Conservation (phyloP, 2,113 vertebrate genomes). For the Otocyon megalotis region DNA sequence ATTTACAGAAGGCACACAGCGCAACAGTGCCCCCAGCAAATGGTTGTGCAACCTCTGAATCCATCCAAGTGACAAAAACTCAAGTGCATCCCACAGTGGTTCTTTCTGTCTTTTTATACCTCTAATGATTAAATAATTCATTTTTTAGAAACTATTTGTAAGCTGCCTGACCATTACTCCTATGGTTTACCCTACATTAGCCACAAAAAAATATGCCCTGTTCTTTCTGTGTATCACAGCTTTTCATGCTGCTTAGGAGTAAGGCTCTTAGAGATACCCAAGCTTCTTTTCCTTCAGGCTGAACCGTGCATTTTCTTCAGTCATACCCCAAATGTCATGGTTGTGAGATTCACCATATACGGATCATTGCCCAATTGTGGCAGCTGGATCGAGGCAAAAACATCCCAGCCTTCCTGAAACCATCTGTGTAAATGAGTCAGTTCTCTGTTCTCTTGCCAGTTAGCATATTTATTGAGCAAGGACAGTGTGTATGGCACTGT, state of each 20-base stretch:
- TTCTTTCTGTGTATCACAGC: not conserved
- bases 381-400: not conserved
- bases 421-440: constrained; percentile 13
- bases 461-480: not conserved
- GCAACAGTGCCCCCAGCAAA: not conserved
- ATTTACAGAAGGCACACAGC: not conserved
- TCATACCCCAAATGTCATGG: not conserved
- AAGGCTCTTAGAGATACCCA: not conserved
- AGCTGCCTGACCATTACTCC: not conserved
- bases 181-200: not conserved
- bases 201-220: not conserved
- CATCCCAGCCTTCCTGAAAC: not conserved
- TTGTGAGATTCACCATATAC: not conserved
- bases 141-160: not conserved
- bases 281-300: not conserved
- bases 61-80: not conserved
- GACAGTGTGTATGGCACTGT: not conserved
- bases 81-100: no score
- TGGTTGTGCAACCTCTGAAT: not conserved
- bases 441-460: not conserved
- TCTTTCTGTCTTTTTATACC: not conserved
- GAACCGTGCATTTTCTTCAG: not conserved
- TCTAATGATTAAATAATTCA: not conserved
- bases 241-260: not conserved
- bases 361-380: not conserved